Evolutionary conservation across 1,140 invertebrate species (phyloP), one percentile per base, ranked within the genome.

Genomic region (Zaprionus inermis): DNA sequence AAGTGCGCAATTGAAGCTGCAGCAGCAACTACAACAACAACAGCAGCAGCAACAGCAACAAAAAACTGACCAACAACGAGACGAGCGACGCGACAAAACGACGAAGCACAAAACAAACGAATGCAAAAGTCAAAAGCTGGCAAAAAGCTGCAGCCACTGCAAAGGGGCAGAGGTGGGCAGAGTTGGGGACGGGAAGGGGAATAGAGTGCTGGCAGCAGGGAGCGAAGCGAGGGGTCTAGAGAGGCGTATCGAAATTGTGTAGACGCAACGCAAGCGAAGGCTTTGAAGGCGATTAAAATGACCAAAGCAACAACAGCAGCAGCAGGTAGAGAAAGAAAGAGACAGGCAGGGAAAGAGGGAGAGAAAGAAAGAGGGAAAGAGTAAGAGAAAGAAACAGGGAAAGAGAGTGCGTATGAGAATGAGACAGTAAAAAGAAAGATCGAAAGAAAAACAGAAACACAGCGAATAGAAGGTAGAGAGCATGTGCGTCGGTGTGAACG

Each of bases 1-100:
- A 89, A 89, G 84, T 89, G 75, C 81, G 80, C 84, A 89, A 89
- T 84, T 76, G 77, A 75, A 80, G 68, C 61, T 77, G 69, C 11
- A 66, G 76, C n/a, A 67, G 64, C 56, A 66, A 55, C 58, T 59
- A 55, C 67, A 44, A 63, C 57, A 68, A 34, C 46, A 54, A 20
- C 30, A 36, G 16, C 16, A 54, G 12, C 64, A 66, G 32, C 38
- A 55, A 28, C 41, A 67, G 46, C 46, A 28, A 58, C 54, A 49
- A 54, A 64, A 64, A 74, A 74, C 59, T 74, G 75, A 73, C 75
- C 75, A 71, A 73, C 75, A 66, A 69, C 65, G 52, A 9, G 52
- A 14, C 65, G 52, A 9, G 52, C 3, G 57, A 59, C 54, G 59
- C 74, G 69, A 76, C 73, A 65, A 70, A 70, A 63, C 69, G 41